These are phyloP conservation scores for Desoria tigrina DNA, from an alignment of 2,888 invertebrate genomes.

Conservation along the genomic window DNA sequence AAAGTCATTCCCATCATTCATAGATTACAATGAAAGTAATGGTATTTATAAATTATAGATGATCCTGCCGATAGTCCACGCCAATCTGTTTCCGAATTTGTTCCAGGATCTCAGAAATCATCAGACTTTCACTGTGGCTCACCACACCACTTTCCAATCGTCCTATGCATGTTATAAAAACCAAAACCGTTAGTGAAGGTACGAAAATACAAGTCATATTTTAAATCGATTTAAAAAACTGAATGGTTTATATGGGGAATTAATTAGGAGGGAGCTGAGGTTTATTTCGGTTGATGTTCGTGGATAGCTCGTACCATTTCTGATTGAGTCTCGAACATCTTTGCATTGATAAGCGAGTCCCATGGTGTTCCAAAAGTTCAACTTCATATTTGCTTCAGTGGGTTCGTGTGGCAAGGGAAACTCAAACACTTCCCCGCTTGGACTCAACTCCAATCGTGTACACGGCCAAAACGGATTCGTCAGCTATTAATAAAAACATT, in stretches of 20 bases:
- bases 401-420: conserved; percentile 71
- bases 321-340: conserved; percentile 73
- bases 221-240: too few species aligned
- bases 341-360: conserved; percentile 76
- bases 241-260: too few species aligned
- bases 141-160: conserved; percentile 70
- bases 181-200: background rate
- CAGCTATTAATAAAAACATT: conserved; percentile 44
- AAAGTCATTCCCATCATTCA: too few species aligned
- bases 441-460: conserved; percentile 64
- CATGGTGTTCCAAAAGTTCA: conserved; percentile 70
- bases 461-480: conserved; percentile 72
- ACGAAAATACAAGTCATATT: background rate
- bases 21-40: too few species aligned
- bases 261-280: too few species aligned
- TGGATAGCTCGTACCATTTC: conserved; percentile 60
- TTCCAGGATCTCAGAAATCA: conserved; percentile 73
- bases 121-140: conserved; percentile 67
- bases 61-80: conserved; percentile 61
- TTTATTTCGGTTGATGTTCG: background rate
- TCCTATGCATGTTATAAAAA: conserved; percentile 60
- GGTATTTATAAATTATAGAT: too few species aligned
- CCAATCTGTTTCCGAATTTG: conserved; percentile 71
- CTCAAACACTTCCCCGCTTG: conserved; percentile 64
- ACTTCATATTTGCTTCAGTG: conserved; percentile 60